phyloP scores from a whole-genome alignment of 2,113 vertebrate genomes.

The Mus spicilegus region DNA sequence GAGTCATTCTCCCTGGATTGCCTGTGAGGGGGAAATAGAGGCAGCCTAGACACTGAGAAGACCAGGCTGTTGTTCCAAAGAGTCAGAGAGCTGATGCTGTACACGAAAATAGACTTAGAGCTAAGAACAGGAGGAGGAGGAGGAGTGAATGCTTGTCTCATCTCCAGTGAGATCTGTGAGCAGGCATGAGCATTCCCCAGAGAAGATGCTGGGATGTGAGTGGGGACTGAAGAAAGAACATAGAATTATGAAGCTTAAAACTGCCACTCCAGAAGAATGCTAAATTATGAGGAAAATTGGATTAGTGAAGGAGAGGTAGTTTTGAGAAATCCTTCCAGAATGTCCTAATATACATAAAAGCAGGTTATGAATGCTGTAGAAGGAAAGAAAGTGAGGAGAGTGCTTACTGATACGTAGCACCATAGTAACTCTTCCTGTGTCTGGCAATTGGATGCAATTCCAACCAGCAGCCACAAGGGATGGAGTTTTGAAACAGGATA shows the following conservation, averaged over 20 bases:
- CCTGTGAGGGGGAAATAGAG: background rate
- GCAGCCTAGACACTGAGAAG: background rate
- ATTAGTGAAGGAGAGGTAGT: conserved; percentile 46
- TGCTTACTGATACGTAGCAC: background rate
- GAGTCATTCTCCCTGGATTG: background rate
- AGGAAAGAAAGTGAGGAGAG: background rate
- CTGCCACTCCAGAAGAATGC: background rate
- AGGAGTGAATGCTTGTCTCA: background rate
- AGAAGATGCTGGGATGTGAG: conserved; percentile 3
- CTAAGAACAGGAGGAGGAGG: background rate
- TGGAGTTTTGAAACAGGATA: conserved; percentile 13
- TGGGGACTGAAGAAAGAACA: conserved; percentile 21
- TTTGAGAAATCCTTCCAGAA: conserved; percentile 45
- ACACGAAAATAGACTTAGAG: background rate
- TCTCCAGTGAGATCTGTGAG: conserved; percentile 13
- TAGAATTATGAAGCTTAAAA: conserved; percentile 51
- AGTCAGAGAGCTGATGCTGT: background rate
- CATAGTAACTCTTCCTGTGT: background rate
- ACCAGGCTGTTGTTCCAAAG: background rate
- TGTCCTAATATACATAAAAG: background rate
- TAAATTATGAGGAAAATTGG: conserved; percentile 10
- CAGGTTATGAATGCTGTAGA: background rate
- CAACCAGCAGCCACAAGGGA: background rate
- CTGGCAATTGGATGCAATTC: background rate
- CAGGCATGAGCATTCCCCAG: background rate